Percentiles rank a stretch among this genome's conserved stretches.
These are phyloP conservation scores for Umimayanthus chanpuru DNA, from an alignment of 92 coral and sea anemone species.

Conservation along the genomic window DNA sequence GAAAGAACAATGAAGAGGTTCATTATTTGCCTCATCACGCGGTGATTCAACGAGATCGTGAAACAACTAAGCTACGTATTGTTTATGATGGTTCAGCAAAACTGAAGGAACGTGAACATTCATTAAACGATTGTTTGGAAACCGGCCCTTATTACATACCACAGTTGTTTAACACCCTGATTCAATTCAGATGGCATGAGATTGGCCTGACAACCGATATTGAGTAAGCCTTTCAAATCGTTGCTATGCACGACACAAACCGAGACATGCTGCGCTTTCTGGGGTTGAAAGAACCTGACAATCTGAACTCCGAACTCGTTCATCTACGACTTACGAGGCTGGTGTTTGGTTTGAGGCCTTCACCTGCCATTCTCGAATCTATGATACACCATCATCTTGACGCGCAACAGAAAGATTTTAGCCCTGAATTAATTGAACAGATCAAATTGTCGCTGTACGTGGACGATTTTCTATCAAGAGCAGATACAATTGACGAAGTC, in stretches of 20 bases:
- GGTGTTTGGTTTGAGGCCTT: conserved; percentile 63
- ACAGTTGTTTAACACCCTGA: conserved; percentile 39
- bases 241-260: background rate
- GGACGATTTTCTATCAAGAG: background rate
- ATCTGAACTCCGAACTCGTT: conserved; percentile 37
- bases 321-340: conserved; percentile 47
- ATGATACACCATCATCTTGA: background rate
- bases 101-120: conserved; percentile 27
- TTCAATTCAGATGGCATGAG: too few species aligned
- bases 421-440: background rate
- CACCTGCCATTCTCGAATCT: conserved; percentile 51
- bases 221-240: too few species aligned
- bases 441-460: background rate
- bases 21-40: conserved; percentile 50
- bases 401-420: background rate
- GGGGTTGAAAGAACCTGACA: conserved; percentile 53
- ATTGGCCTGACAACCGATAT: conserved; percentile 59
- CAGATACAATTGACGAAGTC: background rate
- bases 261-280: conserved; percentile 64
- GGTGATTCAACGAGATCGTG: conserved; percentile 53
- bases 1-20: conserved; percentile 2
- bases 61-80: conserved; percentile 55
- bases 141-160: conserved; percentile 57
- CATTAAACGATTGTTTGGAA: conserved; percentile 54
- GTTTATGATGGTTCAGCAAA: conserved; percentile 39